Evolutionary conservation across 2,113 vertebrate genomes (phyloP).

Genomic region (Lepus europaeus): DNA sequence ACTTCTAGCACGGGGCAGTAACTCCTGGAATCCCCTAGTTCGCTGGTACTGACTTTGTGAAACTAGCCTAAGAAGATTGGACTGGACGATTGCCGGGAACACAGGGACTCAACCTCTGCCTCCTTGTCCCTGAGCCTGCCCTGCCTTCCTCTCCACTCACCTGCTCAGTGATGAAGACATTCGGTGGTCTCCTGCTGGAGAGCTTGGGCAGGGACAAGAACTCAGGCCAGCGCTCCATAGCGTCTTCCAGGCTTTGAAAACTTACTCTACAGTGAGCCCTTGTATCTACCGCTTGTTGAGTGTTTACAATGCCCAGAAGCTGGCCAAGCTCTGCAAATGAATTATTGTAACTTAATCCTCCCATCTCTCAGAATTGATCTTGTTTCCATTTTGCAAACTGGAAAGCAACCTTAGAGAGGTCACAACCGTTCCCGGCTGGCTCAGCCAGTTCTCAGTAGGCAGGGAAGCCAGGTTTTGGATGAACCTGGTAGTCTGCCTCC

Average conservation of each 20-base stretch:
- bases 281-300: not conserved
- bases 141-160: not conserved
- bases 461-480: not conserved
- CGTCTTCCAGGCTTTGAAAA: not conserved
- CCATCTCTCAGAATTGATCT: not conserved
- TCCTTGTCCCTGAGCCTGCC: not conserved
- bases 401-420: not conserved
- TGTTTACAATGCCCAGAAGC: not conserved
- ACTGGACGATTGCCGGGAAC: not conserved
- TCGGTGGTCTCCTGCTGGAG: not conserved
- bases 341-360: slow-evolving; percentile 30
- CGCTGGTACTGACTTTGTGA: not conserved
- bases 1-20: not conserved
- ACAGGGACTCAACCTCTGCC: not conserved
- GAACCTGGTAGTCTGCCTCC: not conserved
- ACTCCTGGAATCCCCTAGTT: not conserved
- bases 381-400: not conserved
- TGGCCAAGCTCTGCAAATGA: not conserved
- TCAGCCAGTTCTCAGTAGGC: not conserved
- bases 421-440: not conserved
- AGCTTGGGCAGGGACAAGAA: not conserved
- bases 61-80: not conserved
- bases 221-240: not conserved
- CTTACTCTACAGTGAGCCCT: not conserved
- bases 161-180: not conserved